phyloP scores from a whole-genome alignment of 2,888 invertebrate species.

The Metalampra italica region DNA sequence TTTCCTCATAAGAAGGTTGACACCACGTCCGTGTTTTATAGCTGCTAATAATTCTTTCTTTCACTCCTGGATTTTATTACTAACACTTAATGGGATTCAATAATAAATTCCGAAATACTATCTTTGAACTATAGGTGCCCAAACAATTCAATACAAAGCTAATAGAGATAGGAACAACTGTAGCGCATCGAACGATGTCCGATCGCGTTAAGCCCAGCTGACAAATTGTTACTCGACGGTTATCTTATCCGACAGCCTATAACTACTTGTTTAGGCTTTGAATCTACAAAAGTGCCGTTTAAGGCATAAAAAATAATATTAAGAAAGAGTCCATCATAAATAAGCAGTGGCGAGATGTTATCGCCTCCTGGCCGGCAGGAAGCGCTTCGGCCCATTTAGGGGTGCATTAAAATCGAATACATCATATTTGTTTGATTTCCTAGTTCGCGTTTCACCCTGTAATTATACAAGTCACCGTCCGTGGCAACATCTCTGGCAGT shows the following conservation, averaged over 20 bases:
- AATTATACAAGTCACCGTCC: slow-evolving; percentile 76
- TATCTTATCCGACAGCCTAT: slow-evolving; percentile 56
- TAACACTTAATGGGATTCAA: slow-evolving; percentile 30
- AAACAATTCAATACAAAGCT: not conserved
- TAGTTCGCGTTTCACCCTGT: slow-evolving; percentile 76
- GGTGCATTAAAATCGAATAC: slow-evolving; percentile 80
- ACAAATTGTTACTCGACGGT: slow-evolving; percentile 50
- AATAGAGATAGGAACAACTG: slow-evolving; percentile 31
- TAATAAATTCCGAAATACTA: slow-evolving; percentile 31
- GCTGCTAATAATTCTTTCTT: slow-evolving; percentile 54
- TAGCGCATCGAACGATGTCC: slow-evolving; percentile 26
- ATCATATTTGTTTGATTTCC: slow-evolving; percentile 80
- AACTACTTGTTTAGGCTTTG: slow-evolving; percentile 60
- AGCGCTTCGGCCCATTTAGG: slow-evolving; percentile 76
- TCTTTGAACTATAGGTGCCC: not conserved
- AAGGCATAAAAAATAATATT: slow-evolving; percentile 39
- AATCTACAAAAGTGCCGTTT: slow-evolving; percentile 65
- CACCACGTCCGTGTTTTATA: slow-evolving; percentile 53
- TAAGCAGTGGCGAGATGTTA: slow-evolving; percentile 69
- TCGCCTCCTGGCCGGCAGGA: slow-evolving; percentile 64
- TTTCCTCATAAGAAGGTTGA: slow-evolving; percentile 50
- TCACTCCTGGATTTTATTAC: slow-evolving; percentile 51
- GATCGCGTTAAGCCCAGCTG: slow-evolving; percentile 31
- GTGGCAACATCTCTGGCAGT: slow-evolving; percentile 65
- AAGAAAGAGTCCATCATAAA: slow-evolving; percentile 62